Percentiles rank a stretch among this genome's conserved stretches.
These are phyloP conservation scores for Glaucidium brasilianum DNA, from an alignment of 2,113 vertebrate genomes.

Conservation along the genomic window DNA sequence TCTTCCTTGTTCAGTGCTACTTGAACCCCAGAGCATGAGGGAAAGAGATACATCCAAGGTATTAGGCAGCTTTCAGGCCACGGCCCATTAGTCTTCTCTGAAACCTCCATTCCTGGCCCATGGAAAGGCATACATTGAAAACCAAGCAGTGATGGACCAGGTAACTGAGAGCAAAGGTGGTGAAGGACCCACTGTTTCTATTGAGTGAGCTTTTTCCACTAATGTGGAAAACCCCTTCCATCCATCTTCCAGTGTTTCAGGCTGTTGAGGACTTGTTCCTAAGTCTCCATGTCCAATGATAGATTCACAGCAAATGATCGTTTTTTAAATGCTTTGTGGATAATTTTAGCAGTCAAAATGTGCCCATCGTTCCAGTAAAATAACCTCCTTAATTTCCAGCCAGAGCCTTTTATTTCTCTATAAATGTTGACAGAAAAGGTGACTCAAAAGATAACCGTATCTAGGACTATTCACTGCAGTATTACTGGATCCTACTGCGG, in stretches of 20 bases:
- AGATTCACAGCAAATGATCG: background rate
- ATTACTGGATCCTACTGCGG: background rate
- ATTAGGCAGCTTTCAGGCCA: background rate
- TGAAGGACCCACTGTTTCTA: background rate
- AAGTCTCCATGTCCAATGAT: fast-evolving
- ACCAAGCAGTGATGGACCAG: background rate
- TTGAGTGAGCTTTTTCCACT: background rate
- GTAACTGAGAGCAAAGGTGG: background rate
- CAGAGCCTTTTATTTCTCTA: constrained; percentile 31
- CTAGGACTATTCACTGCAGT: background rate
- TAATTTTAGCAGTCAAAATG: constrained; percentile 32
- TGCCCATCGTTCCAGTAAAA: constrained; percentile 25
- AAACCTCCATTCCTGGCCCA: background rate
- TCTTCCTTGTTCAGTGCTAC: background rate
- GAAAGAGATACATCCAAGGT: background rate
- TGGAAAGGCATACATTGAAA: background rate
- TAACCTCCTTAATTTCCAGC: constrained; percentile 2
- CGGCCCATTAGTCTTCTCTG: background rate
- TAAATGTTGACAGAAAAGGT: constrained; percentile 60
- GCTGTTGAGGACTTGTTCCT: background rate
- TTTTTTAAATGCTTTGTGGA: background rate
- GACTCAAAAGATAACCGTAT: constrained; percentile 39
- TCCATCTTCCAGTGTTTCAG: background rate
- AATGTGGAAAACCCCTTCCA: background rate
- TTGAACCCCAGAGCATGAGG: background rate